Conservation (phyloP, 2,113 vertebrate genomes). For the Phodopus roborovskii region DNA sequence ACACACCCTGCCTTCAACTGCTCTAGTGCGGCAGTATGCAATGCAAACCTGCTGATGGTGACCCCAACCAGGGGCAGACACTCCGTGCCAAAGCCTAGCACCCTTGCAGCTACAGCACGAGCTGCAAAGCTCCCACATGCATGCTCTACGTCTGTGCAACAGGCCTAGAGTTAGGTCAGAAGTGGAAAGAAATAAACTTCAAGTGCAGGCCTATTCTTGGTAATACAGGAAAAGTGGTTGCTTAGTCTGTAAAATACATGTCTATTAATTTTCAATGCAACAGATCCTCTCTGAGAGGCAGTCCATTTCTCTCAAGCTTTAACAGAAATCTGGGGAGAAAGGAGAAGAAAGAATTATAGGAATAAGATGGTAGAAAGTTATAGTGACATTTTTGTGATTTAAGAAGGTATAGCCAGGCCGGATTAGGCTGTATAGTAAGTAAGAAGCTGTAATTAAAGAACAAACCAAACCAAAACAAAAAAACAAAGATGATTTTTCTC, state of each 20-base stretch:
- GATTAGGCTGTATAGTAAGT: background rate
- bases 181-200: constrained; percentile 37
- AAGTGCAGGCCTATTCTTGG: constrained; percentile 15
- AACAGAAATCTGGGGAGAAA: constrained; percentile 58
- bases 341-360: constrained; percentile 35
- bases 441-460: background rate
- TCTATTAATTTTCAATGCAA: constrained; percentile 46
- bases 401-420: background rate
- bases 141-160: background rate
- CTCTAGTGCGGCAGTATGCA: background rate
- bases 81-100: background rate
- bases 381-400: constrained; percentile 24
- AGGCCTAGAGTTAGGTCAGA: background rate
- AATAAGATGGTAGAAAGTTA: constrained; percentile 14
- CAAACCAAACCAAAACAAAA: background rate
- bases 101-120: background rate
- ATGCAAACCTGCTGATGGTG: background rate
- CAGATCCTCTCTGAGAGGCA: constrained; percentile 40
- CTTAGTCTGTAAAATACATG: background rate
- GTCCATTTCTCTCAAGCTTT: background rate
- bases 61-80: background rate
- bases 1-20: background rate
- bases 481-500: background rate
- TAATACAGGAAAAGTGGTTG: background rate
- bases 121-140: background rate